Evolutionary conservation across 2,888 invertebrate species (phyloP), one percentile per base, ranked within the genome.

Genomic region (Myathropa florea): DNA sequence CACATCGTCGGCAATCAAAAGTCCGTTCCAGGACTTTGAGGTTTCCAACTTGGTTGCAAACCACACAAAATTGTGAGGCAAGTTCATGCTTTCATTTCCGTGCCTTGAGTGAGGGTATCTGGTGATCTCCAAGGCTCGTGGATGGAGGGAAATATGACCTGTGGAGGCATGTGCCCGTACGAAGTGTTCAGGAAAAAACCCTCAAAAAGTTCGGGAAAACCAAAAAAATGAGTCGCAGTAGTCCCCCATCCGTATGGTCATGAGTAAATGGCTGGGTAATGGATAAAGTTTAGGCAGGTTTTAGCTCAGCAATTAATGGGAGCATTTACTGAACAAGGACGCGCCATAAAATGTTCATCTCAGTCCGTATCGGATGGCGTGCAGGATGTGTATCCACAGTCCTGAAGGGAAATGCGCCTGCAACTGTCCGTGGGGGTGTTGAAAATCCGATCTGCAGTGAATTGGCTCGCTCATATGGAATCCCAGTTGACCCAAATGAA

Each of bases 1-100:
- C 33, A 21, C 23, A 57, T 55, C 36, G 12, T 14, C 55, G n/a
- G 28, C 61, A 77, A 77, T 55, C 68, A 61, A 63, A 77, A 70
- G 68, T 77, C 68, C 61, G 57, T 73, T 73, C 23, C 36, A 36
- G 64, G 33, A 57, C 23, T 63, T 36, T 70, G 55, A 61, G 63
- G 61, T 60, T 68, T 36, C 10, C 18, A 21, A 36, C 61, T 61
- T 67, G 26, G 26, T 61, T 14, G 30, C 61, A 33, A 70, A 57
- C 61, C 77, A 21, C 77, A 68, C 26, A 70, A 68, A 77, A 30
- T 61, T 33, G 60, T 68, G 67, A 23, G 46, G 18, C 33, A 60
- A 24, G 33, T 61, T 53, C 67, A 61, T 61, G 67, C n/a, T 61
- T 70, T 70, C 36, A 77, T 68, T 60, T 59, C 60, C 30, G 59